Percentiles rank a stretch among this genome's conserved stretches.
Evolutionary conservation across 2,888 invertebrate genomes (phyloP).

Genomic region (Gymnoscelis rufifasciata): DNA sequence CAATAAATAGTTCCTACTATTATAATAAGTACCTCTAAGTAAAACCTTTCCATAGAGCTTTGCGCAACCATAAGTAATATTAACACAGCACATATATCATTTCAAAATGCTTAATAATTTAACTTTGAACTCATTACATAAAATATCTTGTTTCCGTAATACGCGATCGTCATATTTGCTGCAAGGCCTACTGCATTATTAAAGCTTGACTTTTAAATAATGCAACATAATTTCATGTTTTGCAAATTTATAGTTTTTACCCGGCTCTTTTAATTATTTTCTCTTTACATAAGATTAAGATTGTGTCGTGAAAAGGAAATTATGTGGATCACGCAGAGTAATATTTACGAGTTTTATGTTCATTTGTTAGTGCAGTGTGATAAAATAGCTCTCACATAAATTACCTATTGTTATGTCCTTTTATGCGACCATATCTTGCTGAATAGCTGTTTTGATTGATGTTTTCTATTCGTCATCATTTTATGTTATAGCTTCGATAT

Average conservation of each 20-base stretch:
- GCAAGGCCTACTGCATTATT: constrained; percentile 54
- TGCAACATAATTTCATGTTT: constrained; percentile 52
- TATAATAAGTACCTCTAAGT: too few species aligned
- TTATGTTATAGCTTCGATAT: neutral
- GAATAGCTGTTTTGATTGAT: neutral
- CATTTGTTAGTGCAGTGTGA: constrained; percentile 8
- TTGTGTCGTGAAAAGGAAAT: constrained; percentile 25
- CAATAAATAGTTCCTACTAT: too few species aligned
- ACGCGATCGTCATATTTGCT: constrained; percentile 21
- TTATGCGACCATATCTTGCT: neutral
- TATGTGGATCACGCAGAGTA: constrained; percentile 22
- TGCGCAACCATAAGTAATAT: too few species aligned
- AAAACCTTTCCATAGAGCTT: too few species aligned
- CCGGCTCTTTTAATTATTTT: constrained; percentile 60
- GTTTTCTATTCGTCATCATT: neutral
- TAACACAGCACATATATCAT: too few species aligned
- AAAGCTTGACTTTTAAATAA: constrained; percentile 60
- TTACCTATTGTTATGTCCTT: neutral
- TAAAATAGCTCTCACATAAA: constrained; percentile 3
- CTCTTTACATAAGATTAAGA: constrained; percentile 62
- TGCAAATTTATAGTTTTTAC: constrained; percentile 53
- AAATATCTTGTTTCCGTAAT: too few species aligned
- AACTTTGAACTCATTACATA: too few species aligned
- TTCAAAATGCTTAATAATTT: too few species aligned
- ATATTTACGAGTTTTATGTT: constrained; percentile 12